Base-by-base conservation (phyloP, 1,140 invertebrate genomes). In the Cyphomyrmex costatus region DNA sequence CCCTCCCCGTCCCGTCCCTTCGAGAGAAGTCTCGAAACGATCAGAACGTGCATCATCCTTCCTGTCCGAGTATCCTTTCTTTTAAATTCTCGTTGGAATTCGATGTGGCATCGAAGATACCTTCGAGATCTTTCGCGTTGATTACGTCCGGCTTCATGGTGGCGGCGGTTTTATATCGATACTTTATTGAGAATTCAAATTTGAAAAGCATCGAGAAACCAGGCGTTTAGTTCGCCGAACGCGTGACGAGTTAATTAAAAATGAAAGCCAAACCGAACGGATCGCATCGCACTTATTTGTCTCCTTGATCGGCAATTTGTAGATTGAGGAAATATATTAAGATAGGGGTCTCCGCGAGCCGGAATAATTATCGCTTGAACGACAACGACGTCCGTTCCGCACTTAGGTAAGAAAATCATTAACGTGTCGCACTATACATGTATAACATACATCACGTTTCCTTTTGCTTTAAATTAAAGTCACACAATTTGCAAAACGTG, bases 181-280 rank as follows among this genome's bases (percentile, higher is more conserved):
- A 16, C 65, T 88, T 78, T 73, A 79, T 86, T 70, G 83, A 74
- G 88, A 89, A 89, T 89, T 89, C 56, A 86, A 89, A 82, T 86
- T 80, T 73, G 51, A 68, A 49, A 74, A 83, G 70, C 68, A 61
- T 36, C 36, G 42, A 27, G 24, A 8, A 24, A 21, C 36, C 33
- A 19, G 76, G 36, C 30, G 51, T 46, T 63, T 61, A 21, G n/a
- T n/a, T n/a, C 63, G 66, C 14, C 78, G 33, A 36, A 53, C 58
- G 42, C 68, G 87, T 89, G 87, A 89, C 87, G 71, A 89, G 87
- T 89, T 89, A 80, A 89, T 89, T 89, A 89, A 89, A 66, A 89
- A 80, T 86, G 49, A 36, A 42, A 36, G 36, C n/a, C 19, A 16
- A 42, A 12, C 30, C 51, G 66, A 36, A 51, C 46, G 16, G 53